phyloP scores from a whole-genome alignment of 2,888 invertebrate species.

The Drosophila kambysellisi region DNA sequence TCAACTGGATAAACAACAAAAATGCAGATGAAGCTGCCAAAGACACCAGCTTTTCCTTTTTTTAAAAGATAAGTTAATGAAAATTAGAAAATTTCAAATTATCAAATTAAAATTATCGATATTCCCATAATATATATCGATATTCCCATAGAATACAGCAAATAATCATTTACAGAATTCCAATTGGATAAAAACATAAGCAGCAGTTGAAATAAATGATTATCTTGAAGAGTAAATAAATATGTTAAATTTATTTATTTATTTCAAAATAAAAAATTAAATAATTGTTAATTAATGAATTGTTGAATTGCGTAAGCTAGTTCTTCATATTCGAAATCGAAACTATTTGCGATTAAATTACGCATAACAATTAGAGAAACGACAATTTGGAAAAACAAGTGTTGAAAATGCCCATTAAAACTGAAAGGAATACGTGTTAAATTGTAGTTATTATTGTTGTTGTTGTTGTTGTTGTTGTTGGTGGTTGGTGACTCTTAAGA shows the following conservation, averaged over 20 bases:
- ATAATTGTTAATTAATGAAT: background rate
- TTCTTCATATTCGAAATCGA: background rate
- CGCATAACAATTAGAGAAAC: background rate
- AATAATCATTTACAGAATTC: background rate
- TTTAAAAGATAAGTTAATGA: no score
- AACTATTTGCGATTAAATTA: background rate
- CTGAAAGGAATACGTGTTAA: constrained; percentile 53
- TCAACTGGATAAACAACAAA: background rate
- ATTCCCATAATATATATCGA: background rate
- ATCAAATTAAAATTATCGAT: background rate
- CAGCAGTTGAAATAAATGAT: background rate
- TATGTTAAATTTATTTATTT: background rate
- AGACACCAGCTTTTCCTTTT: background rate
- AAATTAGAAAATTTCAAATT: no score
- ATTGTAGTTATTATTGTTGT: constrained; percentile 37
- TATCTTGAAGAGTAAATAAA: background rate
- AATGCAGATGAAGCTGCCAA: background rate
- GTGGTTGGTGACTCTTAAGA: constrained; percentile 37
- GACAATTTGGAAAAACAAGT: constrained; percentile 6
- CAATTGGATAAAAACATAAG: background rate
- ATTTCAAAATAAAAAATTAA: background rate
- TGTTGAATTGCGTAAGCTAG: background rate
- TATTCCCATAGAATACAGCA: no score
- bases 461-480: no score
- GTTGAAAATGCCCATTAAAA: constrained; percentile 13